A percentile compares a stretch with the other conserved stretches of the same genome.
These are phyloP conservation scores for Oryzias melastigma DNA, from an alignment of 2,113 vertebrate genomes.

Conservation along the genomic window DNA sequence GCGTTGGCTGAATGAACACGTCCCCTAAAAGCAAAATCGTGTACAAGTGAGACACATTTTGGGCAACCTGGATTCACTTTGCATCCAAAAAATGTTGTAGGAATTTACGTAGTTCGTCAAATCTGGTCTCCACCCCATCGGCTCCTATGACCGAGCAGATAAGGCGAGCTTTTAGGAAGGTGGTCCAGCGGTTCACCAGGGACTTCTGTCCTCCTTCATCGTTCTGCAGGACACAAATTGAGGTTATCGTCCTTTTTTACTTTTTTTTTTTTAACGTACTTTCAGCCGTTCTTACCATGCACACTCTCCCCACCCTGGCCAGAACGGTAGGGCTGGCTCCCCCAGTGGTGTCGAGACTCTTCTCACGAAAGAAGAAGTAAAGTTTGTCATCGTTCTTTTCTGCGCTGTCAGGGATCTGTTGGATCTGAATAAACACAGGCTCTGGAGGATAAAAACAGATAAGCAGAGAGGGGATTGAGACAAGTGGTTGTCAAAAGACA, in stretches of 20 bases:
- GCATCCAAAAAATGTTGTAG: conserved; percentile 16
- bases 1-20: conserved; percentile 82
- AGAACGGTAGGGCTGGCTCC: conserved; percentile 79
- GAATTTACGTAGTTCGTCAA: conserved; percentile 84
- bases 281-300: conserved; percentile 74
- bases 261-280: background rate
- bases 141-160: conserved; percentile 84
- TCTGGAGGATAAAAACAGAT: conserved; percentile 67
- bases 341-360: conserved; percentile 77
- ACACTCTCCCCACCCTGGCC: conserved; percentile 82
- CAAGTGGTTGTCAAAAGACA: conserved; percentile 49
- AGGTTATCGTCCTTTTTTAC: background rate
- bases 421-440: conserved; percentile 83
- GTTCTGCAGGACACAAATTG: conserved; percentile 67
- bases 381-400: conserved; percentile 86
- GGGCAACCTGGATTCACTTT: conserved; percentile 7
- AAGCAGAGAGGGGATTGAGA: conserved; percentile 35
- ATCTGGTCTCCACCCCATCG: conserved; percentile 84
- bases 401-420: conserved; percentile 83
- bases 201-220: conserved; percentile 85
- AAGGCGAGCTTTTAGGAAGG: conserved; percentile 84
- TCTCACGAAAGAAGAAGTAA: conserved; percentile 87
- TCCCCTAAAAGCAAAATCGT: conserved; percentile 71
- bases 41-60: conserved; percentile 21
- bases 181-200: conserved; percentile 86